Evolutionary conservation across 1,140 invertebrate species (phyloP).

Genomic region (Argopecten irradians): DNA sequence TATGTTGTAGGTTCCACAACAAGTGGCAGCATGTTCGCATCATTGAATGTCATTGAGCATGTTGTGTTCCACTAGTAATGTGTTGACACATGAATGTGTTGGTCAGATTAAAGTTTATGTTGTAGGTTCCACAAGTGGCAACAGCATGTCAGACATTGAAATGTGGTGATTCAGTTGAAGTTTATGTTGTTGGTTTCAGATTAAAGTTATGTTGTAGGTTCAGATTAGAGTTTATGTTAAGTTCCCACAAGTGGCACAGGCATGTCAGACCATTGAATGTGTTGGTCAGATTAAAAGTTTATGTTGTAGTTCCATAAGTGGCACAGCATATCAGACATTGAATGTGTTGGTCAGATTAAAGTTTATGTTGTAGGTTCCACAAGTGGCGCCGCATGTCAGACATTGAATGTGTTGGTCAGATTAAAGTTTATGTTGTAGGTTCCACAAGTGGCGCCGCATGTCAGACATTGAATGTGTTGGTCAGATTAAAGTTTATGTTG

Average conservation of each 20-base stretch:
- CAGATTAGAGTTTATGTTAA: neutral
- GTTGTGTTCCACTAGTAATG: neutral
- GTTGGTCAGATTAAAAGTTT: neutral
- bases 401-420: conserved; percentile 51
- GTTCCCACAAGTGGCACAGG: neutral
- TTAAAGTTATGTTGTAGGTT: neutral
- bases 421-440: conserved; percentile 47
- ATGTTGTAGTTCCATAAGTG: neutral
- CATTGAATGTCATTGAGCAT: too few species aligned
- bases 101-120: conserved; percentile 32
- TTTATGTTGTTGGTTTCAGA: conserved; percentile 20
- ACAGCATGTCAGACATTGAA: neutral
- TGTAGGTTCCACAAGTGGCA: conserved; percentile 59
- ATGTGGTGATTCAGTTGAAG: conserved; percentile 58
- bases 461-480: conserved; percentile 52
- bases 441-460: conserved; percentile 57
- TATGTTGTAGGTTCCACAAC: too few species aligned
- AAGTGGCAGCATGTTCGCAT: neutral
- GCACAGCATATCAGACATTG: neutral
- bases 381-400: conserved; percentile 35
- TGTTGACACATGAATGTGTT: conserved; percentile 54
- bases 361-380: neutral
- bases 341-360: neutral
- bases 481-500: conserved; percentile 54
- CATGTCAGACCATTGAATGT: neutral